phyloP scores from a whole-genome alignment of 2,113 vertebrate species.

The Donacobius atricapilla region DNA sequence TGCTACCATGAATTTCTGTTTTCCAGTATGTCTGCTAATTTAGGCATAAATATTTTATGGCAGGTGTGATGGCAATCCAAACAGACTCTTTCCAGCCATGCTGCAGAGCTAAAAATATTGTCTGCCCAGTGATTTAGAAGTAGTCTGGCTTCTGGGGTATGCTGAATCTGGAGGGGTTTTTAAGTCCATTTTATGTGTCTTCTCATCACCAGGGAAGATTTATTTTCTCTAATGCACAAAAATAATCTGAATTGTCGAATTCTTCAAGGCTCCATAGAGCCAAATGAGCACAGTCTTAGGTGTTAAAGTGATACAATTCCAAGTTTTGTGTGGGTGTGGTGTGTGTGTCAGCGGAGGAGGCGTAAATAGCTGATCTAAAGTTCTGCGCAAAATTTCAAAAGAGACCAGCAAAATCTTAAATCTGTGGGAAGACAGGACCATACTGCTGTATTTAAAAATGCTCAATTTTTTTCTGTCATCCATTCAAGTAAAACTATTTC shows the following conservation, averaged over 20 bases:
- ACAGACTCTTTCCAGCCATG: not conserved
- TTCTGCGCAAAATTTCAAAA: slow-evolving; percentile 13
- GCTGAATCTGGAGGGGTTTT: not conserved
- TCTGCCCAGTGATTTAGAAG: not conserved
- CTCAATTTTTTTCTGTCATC: not conserved
- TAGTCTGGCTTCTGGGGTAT: not conserved
- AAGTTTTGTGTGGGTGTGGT: not conserved
- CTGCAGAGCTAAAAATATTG: not conserved
- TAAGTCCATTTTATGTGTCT: not conserved
- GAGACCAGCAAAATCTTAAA: not conserved
- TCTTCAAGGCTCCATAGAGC: not conserved
- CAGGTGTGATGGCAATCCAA: not conserved
- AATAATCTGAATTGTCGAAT: not conserved
- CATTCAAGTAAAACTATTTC: not conserved
- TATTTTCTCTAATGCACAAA: not conserved
- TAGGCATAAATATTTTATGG: not conserved
- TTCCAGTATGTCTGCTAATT: not conserved
- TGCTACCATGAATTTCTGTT: not conserved
- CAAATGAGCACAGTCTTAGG: not conserved
- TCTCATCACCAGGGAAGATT: not conserved
- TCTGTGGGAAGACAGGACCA: not conserved
- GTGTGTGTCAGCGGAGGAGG: not conserved
- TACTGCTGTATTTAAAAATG: not conserved
- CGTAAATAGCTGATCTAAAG: not conserved
- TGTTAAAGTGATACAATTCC: not conserved